Conservation (phyloP, 2,888 invertebrate genomes). For the Calephelis perditalis region DNA sequence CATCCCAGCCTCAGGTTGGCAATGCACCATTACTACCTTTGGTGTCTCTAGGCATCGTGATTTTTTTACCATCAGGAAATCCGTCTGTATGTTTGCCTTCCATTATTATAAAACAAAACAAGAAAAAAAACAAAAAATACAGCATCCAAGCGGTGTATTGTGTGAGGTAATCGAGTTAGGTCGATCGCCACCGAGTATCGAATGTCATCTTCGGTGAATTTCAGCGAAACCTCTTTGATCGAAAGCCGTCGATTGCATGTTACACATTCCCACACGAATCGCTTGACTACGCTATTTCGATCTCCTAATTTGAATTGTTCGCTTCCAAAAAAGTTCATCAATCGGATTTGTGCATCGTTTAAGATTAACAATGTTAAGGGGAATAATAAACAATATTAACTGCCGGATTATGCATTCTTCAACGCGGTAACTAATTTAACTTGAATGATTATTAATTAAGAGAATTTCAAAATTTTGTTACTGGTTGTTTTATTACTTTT, state of each 20-base stretch:
- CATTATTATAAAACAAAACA: no score
- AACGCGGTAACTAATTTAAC: neutral
- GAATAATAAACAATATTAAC: neutral
- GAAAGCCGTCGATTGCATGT: conserved; percentile 58
- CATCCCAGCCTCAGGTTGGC: no score
- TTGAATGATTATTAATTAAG: neutral
- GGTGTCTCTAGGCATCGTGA: no score
- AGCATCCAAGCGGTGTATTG: conserved; percentile 33
- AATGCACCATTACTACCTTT: no score
- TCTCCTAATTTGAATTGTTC: conserved; percentile 39
- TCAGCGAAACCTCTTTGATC: conserved; percentile 67
- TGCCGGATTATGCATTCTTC: neutral
- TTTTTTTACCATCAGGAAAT: no score
- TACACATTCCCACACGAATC: conserved; percentile 69
- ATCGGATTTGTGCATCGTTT: conserved; percentile 35
- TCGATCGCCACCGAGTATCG: conserved; percentile 6
- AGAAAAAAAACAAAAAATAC: conserved; percentile 16
- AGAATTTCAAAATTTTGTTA: neutral
- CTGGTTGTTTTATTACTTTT: neutral
- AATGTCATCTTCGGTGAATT: conserved; percentile 35
- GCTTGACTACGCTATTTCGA: conserved; percentile 38
- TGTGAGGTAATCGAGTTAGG: conserved; percentile 39
- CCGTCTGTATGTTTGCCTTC: no score
- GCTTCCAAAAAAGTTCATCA: conserved; percentile 55
- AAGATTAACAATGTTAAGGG: conserved; percentile 13